Evolutionary conservation across 2,113 vertebrate genomes (phyloP).

Genomic region (Semicossyphus pulcher): DNA sequence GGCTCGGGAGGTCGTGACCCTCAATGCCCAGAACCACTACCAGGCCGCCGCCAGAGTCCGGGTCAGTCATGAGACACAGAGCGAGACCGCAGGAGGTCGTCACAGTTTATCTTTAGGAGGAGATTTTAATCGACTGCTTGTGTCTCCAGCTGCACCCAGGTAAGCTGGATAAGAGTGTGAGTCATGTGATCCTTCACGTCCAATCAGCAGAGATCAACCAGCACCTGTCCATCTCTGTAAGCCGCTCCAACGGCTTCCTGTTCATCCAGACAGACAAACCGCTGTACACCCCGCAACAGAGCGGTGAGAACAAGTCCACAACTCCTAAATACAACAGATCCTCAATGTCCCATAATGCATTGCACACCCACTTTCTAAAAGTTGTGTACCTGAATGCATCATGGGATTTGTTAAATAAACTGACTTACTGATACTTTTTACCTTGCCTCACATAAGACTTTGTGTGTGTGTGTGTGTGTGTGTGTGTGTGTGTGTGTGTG

Average conservation of each 20-base stretch:
- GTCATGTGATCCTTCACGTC: constrained; percentile 86
- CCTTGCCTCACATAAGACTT: no score
- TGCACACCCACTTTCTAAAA: no score
- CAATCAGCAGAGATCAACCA: constrained; percentile 83
- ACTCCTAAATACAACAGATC: no score
- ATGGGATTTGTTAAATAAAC: no score
- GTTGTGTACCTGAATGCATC: no score
- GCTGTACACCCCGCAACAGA: constrained; percentile 91
- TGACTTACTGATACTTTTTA: no score
- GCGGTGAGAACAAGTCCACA: constrained; percentile 76
- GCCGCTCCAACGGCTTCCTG: constrained; percentile 89
- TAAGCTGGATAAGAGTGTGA: constrained; percentile 71
- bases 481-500: not conserved
- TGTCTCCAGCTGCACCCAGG: constrained; percentile 81
- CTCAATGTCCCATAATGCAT: constrained; percentile 3
- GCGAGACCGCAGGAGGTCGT: no score
- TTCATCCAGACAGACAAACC: constrained; percentile 94
- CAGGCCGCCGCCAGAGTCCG: constrained; percentile 81
- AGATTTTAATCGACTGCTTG: constrained; percentile 3
- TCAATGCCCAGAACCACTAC: constrained; percentile 84
- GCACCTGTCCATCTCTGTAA: constrained; percentile 82
- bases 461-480: not conserved
- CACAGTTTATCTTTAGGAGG: rapidly evolving
- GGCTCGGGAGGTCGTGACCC: constrained; percentile 62
- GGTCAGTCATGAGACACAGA: constrained; percentile 71